Evolutionary conservation across 2,113 vertebrate genomes (phyloP), one percentile per base, ranked within the genome.

Genomic region (Dipodomys merriami): DNA sequence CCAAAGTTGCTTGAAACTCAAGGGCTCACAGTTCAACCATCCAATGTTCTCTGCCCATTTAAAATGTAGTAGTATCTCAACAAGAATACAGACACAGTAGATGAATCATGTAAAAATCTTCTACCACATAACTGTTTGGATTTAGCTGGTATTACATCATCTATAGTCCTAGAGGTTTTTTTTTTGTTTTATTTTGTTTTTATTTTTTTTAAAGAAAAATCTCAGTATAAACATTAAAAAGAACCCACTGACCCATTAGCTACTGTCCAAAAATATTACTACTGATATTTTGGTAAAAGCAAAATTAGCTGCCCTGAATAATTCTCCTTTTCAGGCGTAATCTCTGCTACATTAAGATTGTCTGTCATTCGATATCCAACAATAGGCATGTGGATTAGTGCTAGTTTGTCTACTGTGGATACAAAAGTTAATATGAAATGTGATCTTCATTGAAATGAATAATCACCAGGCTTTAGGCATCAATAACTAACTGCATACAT

Each of bases 271-370:
- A 98, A 96, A 97, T 91, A 97, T 96, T 94, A 96, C 91, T 96
- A 96, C 97, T 97, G 97, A 97, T 97, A 92, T 98, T 98, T 98
- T 98, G 97, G 98, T 98, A 97, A 98, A 97, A 98, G 97, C 97
- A 97, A 97, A 97, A 98, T 98, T 98, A 98, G 98, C 98, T 98
- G 98, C 98, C 98, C 97, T 98, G 95, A 98, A 98, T 97, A 96
- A 95, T 97, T 97, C 96, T 97, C 96, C 88, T 96, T 97, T 96
- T 79, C 62, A 73, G 91, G 94, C 82, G 86, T 94, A 95, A 95
- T 94, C 96, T 89, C 88, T 97, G 94, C 97, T 97, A 96, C 97
- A 89, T 96, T 39, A 94, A 96, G 93, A 95, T 83, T 97, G 92
- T 97, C 96, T 96, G 94, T 97, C 97, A 95, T 91, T 95, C 97